Evolutionary conservation across 2,797 vertebrate genomes (phyloP).

Genomic region (Halcyon smyrnensis): DNA sequence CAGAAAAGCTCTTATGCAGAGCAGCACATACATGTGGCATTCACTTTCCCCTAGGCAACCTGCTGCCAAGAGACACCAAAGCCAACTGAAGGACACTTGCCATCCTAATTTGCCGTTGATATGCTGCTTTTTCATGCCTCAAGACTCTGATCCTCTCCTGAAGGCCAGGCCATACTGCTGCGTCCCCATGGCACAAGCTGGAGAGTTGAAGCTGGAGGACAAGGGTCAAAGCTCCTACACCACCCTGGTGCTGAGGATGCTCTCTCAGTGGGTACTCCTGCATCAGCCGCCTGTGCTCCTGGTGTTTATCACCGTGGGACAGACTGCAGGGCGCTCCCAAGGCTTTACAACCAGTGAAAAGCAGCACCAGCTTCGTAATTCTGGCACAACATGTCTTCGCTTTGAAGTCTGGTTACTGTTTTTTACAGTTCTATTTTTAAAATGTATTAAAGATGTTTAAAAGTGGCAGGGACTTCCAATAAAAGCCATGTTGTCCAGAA

Average conservation of each 20-base stretch:
- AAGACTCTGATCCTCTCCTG: neutral
- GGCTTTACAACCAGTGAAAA: slow-evolving; percentile 83
- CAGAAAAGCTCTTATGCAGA: neutral
- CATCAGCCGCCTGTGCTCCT: neutral
- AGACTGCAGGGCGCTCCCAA: slow-evolving; percentile 61
- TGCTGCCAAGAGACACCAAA: neutral
- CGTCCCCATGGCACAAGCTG: rapidly evolving
- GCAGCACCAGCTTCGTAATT: slow-evolving; percentile 78
- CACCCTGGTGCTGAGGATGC: rapidly evolving
- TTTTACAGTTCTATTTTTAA: slow-evolving; percentile 87
- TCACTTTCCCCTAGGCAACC: neutral
- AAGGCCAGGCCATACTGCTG: neutral
- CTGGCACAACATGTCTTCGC: slow-evolving; percentile 77
- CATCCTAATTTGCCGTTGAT: neutral
- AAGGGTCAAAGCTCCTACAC: rapidly evolving
- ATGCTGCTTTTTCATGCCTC: neutral
- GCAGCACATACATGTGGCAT: neutral
- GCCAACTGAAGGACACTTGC: neutral
- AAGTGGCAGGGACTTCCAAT: slow-evolving; percentile 84
- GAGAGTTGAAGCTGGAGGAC: neutral
- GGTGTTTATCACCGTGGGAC: neutral
- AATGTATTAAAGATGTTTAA: slow-evolving; percentile 87
- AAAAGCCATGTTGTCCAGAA: slow-evolving; percentile 81
- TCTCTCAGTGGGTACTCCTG: rapidly evolving
- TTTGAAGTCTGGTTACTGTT: slow-evolving; percentile 83